These are phyloP conservation scores for Pandemis heparana DNA, from an alignment of 2,888 invertebrate genomes.

Conservation along the genomic window DNA sequence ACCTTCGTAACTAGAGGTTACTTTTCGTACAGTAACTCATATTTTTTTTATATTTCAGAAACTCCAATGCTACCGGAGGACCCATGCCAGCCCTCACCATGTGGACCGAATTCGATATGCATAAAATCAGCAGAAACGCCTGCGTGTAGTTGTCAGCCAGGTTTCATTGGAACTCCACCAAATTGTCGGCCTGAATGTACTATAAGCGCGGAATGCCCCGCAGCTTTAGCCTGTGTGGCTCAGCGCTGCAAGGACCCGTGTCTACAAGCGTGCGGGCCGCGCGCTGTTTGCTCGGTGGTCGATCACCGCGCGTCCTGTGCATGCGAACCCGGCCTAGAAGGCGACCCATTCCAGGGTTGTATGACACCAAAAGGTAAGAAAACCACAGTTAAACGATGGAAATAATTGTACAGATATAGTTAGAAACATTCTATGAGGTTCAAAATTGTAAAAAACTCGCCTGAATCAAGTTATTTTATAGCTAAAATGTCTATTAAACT, in stretches of 20 bases:
- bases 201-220: slow-evolving; percentile 89
- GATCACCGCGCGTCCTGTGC: slow-evolving; percentile 88
- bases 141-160: slow-evolving; percentile 87
- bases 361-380: slow-evolving; percentile 73
- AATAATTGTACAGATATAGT: slow-evolving; percentile 23
- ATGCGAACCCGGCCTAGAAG: slow-evolving; percentile 86
- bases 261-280: slow-evolving; percentile 87
- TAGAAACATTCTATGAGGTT: not conserved
- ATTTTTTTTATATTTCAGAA: slow-evolving; percentile 48
- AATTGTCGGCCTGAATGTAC: slow-evolving; percentile 89
- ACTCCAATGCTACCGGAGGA: slow-evolving; percentile 64
- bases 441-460: not conserved
- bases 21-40: not conserved
- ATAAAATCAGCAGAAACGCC: slow-evolving; percentile 86
- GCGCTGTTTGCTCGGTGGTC: slow-evolving; percentile 85
- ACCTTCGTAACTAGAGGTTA: not conserved
- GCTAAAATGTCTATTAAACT: not conserved
- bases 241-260: slow-evolving; percentile 89
- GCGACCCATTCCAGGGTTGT: slow-evolving; percentile 88
- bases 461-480: not conserved
- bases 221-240: slow-evolving; percentile 87
- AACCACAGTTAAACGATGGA: slow-evolving; percentile 2
- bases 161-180: slow-evolving; percentile 88
- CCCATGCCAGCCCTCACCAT: slow-evolving; percentile 89
- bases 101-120: slow-evolving; percentile 88